Evolutionary conservation across 1,140 invertebrate genomes (phyloP), one percentile per base, ranked within the genome.

Genomic region (Habropoda laboriosa): DNA sequence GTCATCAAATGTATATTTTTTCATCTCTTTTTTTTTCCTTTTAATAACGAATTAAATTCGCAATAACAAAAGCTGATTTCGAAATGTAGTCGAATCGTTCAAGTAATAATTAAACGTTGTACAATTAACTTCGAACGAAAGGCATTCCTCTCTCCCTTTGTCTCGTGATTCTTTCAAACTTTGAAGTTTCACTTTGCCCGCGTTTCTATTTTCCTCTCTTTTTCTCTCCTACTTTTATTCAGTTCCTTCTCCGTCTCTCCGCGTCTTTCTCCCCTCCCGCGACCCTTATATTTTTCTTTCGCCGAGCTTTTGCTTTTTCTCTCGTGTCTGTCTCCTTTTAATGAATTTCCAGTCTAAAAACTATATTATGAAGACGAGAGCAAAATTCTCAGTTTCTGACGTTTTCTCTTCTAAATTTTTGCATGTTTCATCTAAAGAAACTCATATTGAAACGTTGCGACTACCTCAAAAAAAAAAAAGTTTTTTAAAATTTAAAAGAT

Each of bases 141-240:
- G 7, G 18, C 18, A 18, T 4, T 8, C 13, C 12, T 21, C 8
- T 47, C 30, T 32, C n/a, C 2, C 45, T 24, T 13, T 5, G 24
- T 40, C 35, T 45, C 18, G 53, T 30, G 21, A 68, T 81, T 32
- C 42, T 21, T 45, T 21, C 24, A n/a, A 49, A 61, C 35, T 58
- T 64, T 51, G 30, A 55, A 81, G 81, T 74, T 57, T 53, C 18
- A 27, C n/a, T 35, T 71, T 51, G 35, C 38, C 35, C 18, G 24
- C 67, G 66, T 35, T 51, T 38, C 0, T 5, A 21, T 27, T 10
- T 38, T 0, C n/a, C 16, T 8, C 13, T 38, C n/a, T 42, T 30
- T 16, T 16, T 49, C 8, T 42, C 10, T 66, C n/a, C n/a, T 27
- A 24, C 8, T n/a, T 35, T 35, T 45, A 45, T 47, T 24, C 42